phyloP scores from a whole-genome alignment of 2,797 vertebrate genomes.

The Cichlasoma orientale region DNA sequence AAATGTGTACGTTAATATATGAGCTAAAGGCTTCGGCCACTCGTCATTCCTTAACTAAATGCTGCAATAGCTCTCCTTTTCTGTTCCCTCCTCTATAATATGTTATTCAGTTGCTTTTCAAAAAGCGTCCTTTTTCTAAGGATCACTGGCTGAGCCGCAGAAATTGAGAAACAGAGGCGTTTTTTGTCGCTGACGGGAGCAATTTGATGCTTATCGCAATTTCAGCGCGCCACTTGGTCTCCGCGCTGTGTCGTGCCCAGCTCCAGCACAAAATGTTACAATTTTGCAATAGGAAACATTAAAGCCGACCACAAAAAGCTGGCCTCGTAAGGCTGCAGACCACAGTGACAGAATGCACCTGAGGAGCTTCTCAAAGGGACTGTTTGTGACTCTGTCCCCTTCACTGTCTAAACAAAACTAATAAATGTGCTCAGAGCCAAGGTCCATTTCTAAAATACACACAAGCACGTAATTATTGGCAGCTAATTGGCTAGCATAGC shows the following conservation, averaged over 20 bases:
- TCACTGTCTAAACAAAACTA: slow-evolving; percentile 45
- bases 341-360: slow-evolving; percentile 65
- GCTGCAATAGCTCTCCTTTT: slow-evolving; percentile 16
- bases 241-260: slow-evolving; percentile 6
- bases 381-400: slow-evolving; percentile 54
- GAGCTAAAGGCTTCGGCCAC: slow-evolving; percentile 21
- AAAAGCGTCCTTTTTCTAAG: slow-evolving; percentile 35
- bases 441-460: slow-evolving; percentile 73
- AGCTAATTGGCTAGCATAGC: slow-evolving; percentile 66
- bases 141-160: slow-evolving; percentile 18
- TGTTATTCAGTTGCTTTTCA: slow-evolving; percentile 46
- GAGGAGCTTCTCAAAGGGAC: slow-evolving; percentile 64
- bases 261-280: slow-evolving; percentile 38
- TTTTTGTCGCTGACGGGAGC: slow-evolving; percentile 61
- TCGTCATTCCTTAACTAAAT: slow-evolving; percentile 30
- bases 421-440: slow-evolving; percentile 57
- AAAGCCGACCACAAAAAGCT: slow-evolving; percentile 41
- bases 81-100: slow-evolving; percentile 29
- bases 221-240: slow-evolving; percentile 65
- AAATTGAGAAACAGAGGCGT: slow-evolving; percentile 61
- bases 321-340: slow-evolving; percentile 46
- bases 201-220: slow-evolving; percentile 76
- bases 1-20: slow-evolving; percentile 15
- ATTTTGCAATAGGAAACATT: slow-evolving; percentile 59
- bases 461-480: slow-evolving; percentile 67